Evolutionary conservation across 2,888 invertebrate genomes (phyloP), one percentile per base, ranked within the genome.

Genomic region (Dilophus febrilis): DNA sequence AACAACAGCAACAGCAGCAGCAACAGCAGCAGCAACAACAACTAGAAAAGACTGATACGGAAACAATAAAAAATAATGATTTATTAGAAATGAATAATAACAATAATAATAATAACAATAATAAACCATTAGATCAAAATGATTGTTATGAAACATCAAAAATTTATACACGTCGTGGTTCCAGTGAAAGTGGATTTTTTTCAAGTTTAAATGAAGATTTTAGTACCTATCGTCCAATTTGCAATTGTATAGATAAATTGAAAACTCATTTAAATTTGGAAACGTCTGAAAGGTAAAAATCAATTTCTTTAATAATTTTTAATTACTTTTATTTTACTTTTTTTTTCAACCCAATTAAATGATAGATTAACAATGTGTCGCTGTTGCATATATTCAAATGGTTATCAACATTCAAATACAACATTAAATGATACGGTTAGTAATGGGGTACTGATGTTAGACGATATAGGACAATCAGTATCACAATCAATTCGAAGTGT

Each of bases 141-240:
- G 34, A 39, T 29, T 33, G 34, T 18, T 34, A 22, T 49, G 48
- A 48, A 50, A 40, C 55, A 51, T 54, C 26, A 51, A 58, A 47
- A 37, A 51, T 56, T n/a, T 61, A 77, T n/a, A 68, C 76, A 27
- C 65, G 86, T 14, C 71, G 86, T 35, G 87, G 83, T 41, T 87
- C 86, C 16, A 86, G 86, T 57, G 88, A 88, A 59, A 83, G 83
- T 49, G 88, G 88, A 16, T 87, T 88, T 57, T 88, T 85, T 68
- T 85, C 85, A 40, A 85, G 83, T 50, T 80, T 84, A 46, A 84
- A 84, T 52, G 82, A 81, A 55, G 81, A 81, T 55, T 71, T 75
- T 46, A 71, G 72, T 42, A 62, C 56, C 47, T 65, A 64, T 49
- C 50, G 44, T 29, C 35, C 40, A 17, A 37, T 28, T 12, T 46